A percentile compares a stretch with the other conserved stretches of the same genome.
These are phyloP conservation scores for Drosophila anomalipes DNA, from an alignment of 2,888 invertebrate species.

Conservation along the genomic window DNA sequence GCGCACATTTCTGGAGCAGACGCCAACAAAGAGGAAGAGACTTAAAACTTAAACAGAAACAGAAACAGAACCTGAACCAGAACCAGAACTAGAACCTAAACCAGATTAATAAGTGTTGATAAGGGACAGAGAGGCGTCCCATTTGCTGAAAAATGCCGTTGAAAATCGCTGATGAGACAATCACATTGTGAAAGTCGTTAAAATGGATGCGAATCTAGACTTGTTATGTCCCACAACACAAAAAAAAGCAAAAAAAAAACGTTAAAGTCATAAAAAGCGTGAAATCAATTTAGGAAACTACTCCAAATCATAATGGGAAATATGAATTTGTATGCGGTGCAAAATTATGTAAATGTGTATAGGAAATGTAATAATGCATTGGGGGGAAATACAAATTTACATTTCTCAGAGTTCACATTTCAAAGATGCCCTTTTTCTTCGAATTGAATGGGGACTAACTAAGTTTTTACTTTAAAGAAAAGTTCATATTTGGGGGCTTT, in stretches of 20 bases:
- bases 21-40: background rate
- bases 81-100: conserved; percentile 51
- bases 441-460: background rate
- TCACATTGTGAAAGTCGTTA: conserved; percentile 48
- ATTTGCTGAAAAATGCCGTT: conserved; percentile 43
- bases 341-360: conserved; percentile 10
- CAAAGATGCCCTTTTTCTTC: conserved; percentile 2
- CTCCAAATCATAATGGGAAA: conserved; percentile 9
- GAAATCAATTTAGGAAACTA: conserved; percentile 32
- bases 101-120: conserved; percentile 76
- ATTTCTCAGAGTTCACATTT: conserved; percentile 4
- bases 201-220: conserved; percentile 20
- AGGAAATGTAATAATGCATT: background rate
- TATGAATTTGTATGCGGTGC: conserved; percentile 3
- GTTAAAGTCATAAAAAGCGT: conserved; percentile 12
- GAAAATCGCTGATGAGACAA: conserved; percentile 41
- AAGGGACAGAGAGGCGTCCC: conserved; percentile 48
- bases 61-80: conserved; percentile 24
- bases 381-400: background rate
- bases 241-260: background rate
- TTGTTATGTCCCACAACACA: background rate
- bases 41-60: conserved; percentile 3
- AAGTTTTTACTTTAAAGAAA: background rate
- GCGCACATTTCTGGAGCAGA: conserved; percentile 57
- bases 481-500: background rate